Conservation (phyloP, 2,113 vertebrate species). For the Artemisiospiza belli region DNA sequence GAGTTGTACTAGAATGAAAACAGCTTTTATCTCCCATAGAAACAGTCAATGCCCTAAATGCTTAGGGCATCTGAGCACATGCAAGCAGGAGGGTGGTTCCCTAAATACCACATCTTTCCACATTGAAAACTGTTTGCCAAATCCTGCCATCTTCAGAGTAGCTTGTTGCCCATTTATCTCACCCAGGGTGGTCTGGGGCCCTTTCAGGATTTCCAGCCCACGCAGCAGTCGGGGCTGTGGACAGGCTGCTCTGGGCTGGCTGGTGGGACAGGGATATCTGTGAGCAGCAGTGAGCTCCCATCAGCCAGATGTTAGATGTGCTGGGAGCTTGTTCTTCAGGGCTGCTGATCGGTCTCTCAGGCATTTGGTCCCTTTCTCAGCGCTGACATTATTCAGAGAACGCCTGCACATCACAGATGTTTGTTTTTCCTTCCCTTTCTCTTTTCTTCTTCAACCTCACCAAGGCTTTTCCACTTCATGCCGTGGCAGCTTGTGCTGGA, state of each 20-base stretch:
- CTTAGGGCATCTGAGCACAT: background rate
- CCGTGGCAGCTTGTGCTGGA: background rate
- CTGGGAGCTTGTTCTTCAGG: background rate
- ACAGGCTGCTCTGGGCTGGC: slow-evolving; percentile 21
- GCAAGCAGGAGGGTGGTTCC: background rate
- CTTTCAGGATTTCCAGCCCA: background rate
- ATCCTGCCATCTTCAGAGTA: background rate
- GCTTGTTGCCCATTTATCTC: background rate
- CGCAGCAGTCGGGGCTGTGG: background rate
- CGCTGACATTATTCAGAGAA: background rate
- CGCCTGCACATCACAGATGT: background rate
- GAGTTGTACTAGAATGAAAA: background rate
- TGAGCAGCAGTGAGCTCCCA: background rate
- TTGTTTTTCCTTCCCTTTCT: slow-evolving; percentile 22
- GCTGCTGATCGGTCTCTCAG: background rate
- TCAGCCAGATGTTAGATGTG: slow-evolving; percentile 29
- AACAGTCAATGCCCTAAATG: rapidly evolving
- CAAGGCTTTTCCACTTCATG: background rate
- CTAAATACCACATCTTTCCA: background rate
- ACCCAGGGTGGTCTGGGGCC: background rate
- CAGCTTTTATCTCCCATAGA: background rate
- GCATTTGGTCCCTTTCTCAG: background rate
- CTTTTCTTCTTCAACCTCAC: background rate
- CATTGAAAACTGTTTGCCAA: background rate
- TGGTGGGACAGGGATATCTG: background rate